A percentile compares a stretch with the other conserved stretches of the same genome.
Evolutionary conservation across 2,888 invertebrate species (phyloP).

Genomic region (Caenorhabditis uteleia): DNA sequence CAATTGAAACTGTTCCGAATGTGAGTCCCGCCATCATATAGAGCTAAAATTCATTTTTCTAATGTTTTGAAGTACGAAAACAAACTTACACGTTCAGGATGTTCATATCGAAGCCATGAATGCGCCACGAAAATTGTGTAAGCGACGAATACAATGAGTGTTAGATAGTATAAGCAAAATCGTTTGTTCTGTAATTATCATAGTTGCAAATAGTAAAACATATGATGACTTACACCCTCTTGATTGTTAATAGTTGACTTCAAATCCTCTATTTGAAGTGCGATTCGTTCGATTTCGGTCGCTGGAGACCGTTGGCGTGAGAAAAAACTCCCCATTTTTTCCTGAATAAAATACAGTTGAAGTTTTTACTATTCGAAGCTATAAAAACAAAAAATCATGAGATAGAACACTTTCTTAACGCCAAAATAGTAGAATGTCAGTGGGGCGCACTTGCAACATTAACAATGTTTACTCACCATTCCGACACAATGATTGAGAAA

Average conservation of each 20-base stretch:
- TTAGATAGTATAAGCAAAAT: background rate
- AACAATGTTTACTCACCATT: no score
- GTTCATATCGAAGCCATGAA: constrained; percentile 28
- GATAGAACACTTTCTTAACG: no score
- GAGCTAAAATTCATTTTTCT: constrained; percentile 5
- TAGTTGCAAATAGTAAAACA: no score
- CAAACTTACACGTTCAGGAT: constrained; percentile 7
- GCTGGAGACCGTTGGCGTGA: constrained; percentile 30
- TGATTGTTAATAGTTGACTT: no score
- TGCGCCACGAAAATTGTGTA: constrained; percentile 29
- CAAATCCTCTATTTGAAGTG: constrained; percentile 25
- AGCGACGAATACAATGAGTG: constrained; percentile 7
- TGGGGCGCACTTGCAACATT: no score
- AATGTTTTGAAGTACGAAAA: background rate
- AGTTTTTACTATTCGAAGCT: no score
- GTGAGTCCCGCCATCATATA: constrained; percentile 17
- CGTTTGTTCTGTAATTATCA: no score
- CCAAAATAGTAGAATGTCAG: no score
- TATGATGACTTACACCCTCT: no score
- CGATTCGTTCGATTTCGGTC: constrained; percentile 34
- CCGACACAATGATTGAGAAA: no score
- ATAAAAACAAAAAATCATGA: no score
- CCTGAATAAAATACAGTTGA: no score
- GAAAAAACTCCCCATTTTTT: constrained; percentile 33
- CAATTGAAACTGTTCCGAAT: constrained; percentile 11